phyloP scores from a whole-genome alignment of 2,113 vertebrate genomes.

The Pterocles orientalis region DNA sequence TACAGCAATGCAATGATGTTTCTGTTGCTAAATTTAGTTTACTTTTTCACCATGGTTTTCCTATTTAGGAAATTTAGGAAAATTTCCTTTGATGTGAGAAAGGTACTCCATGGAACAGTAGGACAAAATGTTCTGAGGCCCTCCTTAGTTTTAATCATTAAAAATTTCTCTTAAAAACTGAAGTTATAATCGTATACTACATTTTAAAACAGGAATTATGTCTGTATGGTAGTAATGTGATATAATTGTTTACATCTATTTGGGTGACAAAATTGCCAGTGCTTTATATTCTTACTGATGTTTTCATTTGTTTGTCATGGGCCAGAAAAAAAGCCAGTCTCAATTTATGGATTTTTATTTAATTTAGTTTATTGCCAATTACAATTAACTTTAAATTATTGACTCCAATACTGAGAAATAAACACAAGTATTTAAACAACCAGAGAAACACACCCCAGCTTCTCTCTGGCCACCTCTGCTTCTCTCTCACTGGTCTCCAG shows the following conservation, averaged over 20 bases:
- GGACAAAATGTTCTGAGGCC: not conserved
- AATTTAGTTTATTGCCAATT: not conserved
- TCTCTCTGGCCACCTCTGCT: not conserved
- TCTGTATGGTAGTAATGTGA: not conserved
- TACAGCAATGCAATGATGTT: not conserved
- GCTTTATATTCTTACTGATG: not conserved
- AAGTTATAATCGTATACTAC: not conserved
- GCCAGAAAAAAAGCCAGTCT: not conserved
- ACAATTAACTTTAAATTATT: not conserved
- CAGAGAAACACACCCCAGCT: not conserved
- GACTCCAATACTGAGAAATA: not conserved
- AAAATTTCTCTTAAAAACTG: not conserved
- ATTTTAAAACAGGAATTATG: not conserved
- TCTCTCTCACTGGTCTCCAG: not conserved
- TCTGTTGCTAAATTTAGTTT: not conserved
- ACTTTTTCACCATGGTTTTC: not conserved
- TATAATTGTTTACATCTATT: not conserved
- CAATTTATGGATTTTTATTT: not conserved
- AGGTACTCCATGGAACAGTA: not conserved
- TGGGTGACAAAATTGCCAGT: not conserved
- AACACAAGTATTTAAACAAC: not conserved
- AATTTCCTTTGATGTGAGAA: not conserved
- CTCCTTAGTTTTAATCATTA: not conserved
- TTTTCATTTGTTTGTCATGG: not conserved
- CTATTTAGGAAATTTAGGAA: not conserved